Conservation (phyloP, 2,113 vertebrate species). For the Nicator chloris region DNA sequence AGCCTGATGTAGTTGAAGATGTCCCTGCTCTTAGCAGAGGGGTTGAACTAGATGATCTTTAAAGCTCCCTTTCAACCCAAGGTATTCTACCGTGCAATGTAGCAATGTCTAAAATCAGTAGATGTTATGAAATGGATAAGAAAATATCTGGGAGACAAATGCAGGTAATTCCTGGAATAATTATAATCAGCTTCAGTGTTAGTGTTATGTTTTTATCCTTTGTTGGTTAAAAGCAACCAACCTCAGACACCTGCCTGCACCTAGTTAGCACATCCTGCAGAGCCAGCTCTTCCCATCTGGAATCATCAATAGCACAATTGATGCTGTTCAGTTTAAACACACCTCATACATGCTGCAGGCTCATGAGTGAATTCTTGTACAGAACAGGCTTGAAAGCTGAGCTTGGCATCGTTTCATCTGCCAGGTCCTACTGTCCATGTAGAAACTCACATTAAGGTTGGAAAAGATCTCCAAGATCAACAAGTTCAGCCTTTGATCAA, state of each 20-base stretch:
- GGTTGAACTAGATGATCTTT: not conserved
- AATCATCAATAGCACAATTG: not conserved
- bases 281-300: not conserved
- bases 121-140: not conserved
- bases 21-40: not conserved
- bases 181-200: not conserved
- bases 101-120: not conserved
- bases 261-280: not conserved
- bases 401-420: not conserved
- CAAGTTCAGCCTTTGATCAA: not conserved
- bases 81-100: not conserved
- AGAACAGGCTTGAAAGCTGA: not conserved
- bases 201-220: not conserved
- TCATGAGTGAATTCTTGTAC: not conserved
- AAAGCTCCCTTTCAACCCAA: not conserved
- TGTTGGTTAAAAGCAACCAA: not conserved
- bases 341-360: not conserved
- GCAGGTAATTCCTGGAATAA: not conserved
- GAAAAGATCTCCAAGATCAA: not conserved
- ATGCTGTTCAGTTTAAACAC: not conserved
- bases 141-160: not conserved
- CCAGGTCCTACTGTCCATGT: not conserved
- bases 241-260: not conserved
- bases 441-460: not conserved
- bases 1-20: not conserved